Conservation (phyloP, 2,888 invertebrate species). For the Lepidochrysops patricia region DNA sequence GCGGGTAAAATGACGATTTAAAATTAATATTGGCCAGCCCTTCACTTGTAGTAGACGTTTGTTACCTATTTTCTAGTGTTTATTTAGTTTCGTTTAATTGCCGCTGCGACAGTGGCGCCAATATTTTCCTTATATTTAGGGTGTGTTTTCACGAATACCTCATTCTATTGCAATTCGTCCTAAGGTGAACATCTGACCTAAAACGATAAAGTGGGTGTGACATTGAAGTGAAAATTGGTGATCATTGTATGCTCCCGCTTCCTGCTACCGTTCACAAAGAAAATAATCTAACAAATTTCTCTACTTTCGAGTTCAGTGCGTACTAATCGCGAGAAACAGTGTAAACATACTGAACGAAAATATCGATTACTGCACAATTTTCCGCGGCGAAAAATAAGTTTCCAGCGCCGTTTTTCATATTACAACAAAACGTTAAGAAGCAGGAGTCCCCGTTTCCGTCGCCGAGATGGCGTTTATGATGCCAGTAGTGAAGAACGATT, state of each 20-base stretch:
- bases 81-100: slow-evolving; percentile 33
- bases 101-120: slow-evolving; percentile 61
- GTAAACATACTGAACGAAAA: slow-evolving; percentile 27
- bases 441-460: slow-evolving; percentile 54
- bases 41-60: background rate
- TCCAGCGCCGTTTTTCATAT: slow-evolving; percentile 41
- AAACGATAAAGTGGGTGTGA: slow-evolving; percentile 49
- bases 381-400: slow-evolving; percentile 26
- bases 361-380: slow-evolving; percentile 42
- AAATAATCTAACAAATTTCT: slow-evolving; percentile 2
- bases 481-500: slow-evolving; percentile 95
- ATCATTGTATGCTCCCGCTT: background rate
- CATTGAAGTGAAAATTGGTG: slow-evolving; percentile 59
- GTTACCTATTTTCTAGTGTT: background rate
- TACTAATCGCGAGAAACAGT: slow-evolving; percentile 20
- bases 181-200: slow-evolving; percentile 61
- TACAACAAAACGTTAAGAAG: slow-evolving; percentile 58
- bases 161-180: slow-evolving; percentile 68
- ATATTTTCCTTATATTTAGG: slow-evolving; percentile 70
- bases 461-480: slow-evolving; percentile 94
- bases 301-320: background rate
- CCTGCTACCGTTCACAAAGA: background rate
- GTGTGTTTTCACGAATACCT: slow-evolving; percentile 70
- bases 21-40: background rate
- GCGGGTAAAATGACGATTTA: background rate